phyloP scores from a whole-genome alignment of 2,888 invertebrate species.

The Apodemia duryi region DNA sequence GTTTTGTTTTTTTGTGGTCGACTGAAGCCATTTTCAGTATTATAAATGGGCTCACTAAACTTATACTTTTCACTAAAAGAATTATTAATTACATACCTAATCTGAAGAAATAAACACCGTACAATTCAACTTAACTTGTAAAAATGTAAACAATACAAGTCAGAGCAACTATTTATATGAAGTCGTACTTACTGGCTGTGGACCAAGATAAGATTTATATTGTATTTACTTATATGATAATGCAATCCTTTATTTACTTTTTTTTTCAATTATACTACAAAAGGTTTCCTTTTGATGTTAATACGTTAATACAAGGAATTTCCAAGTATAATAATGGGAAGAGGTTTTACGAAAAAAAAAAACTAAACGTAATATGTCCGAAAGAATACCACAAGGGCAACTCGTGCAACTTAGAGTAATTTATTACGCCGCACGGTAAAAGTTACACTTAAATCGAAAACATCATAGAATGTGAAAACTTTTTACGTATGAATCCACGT shows the following conservation, averaged over 20 bases:
- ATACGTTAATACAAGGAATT: background rate
- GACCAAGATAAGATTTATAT: background rate
- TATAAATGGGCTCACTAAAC: too few species aligned
- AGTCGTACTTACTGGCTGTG: background rate
- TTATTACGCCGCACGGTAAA: too few species aligned
- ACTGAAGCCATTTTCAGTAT: conserved; percentile 11
- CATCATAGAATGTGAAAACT: too few species aligned
- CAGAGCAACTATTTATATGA: background rate
- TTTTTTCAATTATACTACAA: background rate
- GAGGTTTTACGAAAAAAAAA: too few species aligned
- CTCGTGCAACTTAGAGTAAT: too few species aligned
- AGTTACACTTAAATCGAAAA: too few species aligned
- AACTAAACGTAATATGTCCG: too few species aligned
- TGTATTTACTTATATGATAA: background rate
- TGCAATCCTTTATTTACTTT: background rate
- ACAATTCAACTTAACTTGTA: background rate
- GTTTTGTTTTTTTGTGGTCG: conserved; percentile 6
- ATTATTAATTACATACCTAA: background rate
- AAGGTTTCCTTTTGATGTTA: background rate
- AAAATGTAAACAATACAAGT: background rate
- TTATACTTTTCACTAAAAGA: background rate
- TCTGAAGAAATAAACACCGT: background rate
- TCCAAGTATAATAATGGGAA: background rate
- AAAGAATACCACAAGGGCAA: too few species aligned
- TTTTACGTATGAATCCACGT: too few species aligned